Evolutionary conservation across 2,888 invertebrate genomes (phyloP).

Genomic region (Tubulanus polymorphus): DNA sequence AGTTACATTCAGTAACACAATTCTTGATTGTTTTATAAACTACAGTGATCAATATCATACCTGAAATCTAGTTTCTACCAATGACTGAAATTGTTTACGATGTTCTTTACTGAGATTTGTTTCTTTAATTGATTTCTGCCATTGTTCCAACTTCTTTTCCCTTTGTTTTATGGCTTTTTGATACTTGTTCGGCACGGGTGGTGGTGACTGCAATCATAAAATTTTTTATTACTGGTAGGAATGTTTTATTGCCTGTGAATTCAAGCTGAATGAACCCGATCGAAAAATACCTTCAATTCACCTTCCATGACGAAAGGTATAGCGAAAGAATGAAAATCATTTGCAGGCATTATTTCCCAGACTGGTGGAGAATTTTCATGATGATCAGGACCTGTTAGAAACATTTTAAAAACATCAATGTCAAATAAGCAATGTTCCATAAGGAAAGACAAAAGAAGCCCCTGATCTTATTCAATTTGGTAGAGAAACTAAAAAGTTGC

Average conservation of each 20-base stretch:
- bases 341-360: slow-evolving; percentile 45
- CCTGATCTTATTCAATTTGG: too few relatives aligned
- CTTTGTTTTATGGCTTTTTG: slow-evolving; percentile 38
- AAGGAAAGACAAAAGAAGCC: too few relatives aligned
- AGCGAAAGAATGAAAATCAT: slow-evolving; percentile 46
- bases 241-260: too few relatives aligned
- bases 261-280: too few relatives aligned
- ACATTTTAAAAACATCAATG: background rate
- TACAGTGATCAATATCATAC: too few relatives aligned
- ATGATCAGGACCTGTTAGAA: slow-evolving; percentile 40
- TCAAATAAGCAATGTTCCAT: too few relatives aligned
- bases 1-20: too few relatives aligned
- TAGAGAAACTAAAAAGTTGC: too few relatives aligned
- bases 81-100: slow-evolving; percentile 44
- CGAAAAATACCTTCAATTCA: slow-evolving; percentile 27
- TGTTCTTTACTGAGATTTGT: slow-evolving; percentile 41
- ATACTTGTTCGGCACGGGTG: slow-evolving; percentile 37
- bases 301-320: slow-evolving; percentile 51
- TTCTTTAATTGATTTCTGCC: slow-evolving; percentile 50
- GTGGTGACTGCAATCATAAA: background rate
- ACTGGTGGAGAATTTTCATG: slow-evolving; percentile 35
- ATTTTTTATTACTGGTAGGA: background rate
- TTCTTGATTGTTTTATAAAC: too few relatives aligned
- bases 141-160: slow-evolving; percentile 42
- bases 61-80: slow-evolving; percentile 49